phyloP scores from a whole-genome alignment of 2,888 invertebrate genomes.

The Ferdinandea cuprea region DNA sequence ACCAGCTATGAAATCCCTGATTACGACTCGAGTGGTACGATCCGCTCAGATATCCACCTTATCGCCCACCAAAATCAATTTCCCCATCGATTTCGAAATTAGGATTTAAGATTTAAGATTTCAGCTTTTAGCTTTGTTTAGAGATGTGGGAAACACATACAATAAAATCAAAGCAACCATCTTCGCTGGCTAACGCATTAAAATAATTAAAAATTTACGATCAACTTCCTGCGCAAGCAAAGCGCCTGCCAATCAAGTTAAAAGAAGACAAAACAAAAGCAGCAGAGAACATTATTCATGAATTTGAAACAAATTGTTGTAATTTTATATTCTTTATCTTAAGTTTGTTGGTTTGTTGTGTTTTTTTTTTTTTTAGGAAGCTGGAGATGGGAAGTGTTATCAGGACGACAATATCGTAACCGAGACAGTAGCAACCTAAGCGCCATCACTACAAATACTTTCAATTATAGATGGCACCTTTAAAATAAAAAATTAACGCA shows the following conservation, averaged over 20 bases:
- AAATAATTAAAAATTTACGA: conserved; percentile 72
- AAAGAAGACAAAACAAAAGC: background rate
- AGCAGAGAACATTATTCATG: conserved; percentile 42
- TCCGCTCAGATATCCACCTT: conserved; percentile 39
- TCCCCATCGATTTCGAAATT: conserved; percentile 38
- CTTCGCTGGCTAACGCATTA: conserved; percentile 42
- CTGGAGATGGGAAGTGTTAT: background rate
- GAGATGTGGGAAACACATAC: conserved; percentile 50
- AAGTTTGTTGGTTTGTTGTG: no score
- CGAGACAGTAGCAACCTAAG: conserved; percentile 56
- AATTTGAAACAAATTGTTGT: conserved; percentile 56
- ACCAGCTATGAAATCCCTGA: background rate
- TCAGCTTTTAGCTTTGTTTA: conserved; percentile 17
- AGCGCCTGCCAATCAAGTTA: conserved; percentile 54
- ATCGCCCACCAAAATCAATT: conserved; percentile 63
- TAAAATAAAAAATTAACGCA: conserved; percentile 31
- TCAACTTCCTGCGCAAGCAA: conserved; percentile 56
- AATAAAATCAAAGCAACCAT: conserved; percentile 33
- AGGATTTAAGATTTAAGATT: conserved; percentile 6
- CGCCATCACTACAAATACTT: conserved; percentile 53
- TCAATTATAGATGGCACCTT: conserved; percentile 63
- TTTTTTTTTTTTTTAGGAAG: conserved; percentile 1
- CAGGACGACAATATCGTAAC: conserved; percentile 42
- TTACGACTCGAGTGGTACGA: conserved; percentile 9
- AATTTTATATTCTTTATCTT: conserved; percentile 18